phyloP scores from a whole-genome alignment of 2,888 invertebrate species.

The Pasiphila rectangulata region DNA sequence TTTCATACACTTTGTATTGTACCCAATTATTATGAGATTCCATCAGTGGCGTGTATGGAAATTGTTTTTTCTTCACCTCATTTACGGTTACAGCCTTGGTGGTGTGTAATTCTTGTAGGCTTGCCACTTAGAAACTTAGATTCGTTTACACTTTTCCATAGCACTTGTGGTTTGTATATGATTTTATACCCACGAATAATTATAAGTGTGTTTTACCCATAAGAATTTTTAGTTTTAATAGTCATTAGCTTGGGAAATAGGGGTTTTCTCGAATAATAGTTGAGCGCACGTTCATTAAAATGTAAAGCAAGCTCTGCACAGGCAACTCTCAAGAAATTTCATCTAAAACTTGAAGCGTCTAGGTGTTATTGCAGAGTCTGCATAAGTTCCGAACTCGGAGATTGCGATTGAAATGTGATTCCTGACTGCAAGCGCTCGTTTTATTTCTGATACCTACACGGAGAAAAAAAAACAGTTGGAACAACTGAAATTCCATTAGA shows the following conservation, averaged over 20 bases:
- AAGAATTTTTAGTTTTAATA: not conserved
- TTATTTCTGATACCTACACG: slow-evolving; percentile 14
- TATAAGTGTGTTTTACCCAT: not conserved
- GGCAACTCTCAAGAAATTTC: slow-evolving; percentile 22
- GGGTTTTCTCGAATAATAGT: slow-evolving; percentile 17
- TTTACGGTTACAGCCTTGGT: slow-evolving; percentile 58
- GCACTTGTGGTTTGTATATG: no score
- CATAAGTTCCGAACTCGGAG: slow-evolving; percentile 28
- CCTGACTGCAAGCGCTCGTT: slow-evolving; percentile 23
- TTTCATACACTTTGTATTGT: slow-evolving; percentile 49
- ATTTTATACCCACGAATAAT: no score
- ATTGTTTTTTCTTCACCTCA: slow-evolving; percentile 51
- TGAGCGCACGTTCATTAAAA: slow-evolving; percentile 19
- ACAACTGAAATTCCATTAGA: no score
- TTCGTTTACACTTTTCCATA: not conserved
- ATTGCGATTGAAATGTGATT: slow-evolving; percentile 32
- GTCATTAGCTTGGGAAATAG: slow-evolving; percentile 3
- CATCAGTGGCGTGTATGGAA: slow-evolving; percentile 70
- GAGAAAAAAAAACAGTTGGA: no score
- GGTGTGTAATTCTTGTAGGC: slow-evolving; percentile 52
- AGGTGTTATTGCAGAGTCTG: slow-evolving; percentile 32
- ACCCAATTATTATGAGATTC: slow-evolving; percentile 68
- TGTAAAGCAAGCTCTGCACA: slow-evolving; percentile 22
- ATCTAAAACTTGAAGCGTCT: slow-evolving; percentile 28
- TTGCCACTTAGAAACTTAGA: slow-evolving; percentile 7